Base-by-base conservation (phyloP, 2,113 vertebrate genomes). In the Gallinago jamesoni region DNA sequence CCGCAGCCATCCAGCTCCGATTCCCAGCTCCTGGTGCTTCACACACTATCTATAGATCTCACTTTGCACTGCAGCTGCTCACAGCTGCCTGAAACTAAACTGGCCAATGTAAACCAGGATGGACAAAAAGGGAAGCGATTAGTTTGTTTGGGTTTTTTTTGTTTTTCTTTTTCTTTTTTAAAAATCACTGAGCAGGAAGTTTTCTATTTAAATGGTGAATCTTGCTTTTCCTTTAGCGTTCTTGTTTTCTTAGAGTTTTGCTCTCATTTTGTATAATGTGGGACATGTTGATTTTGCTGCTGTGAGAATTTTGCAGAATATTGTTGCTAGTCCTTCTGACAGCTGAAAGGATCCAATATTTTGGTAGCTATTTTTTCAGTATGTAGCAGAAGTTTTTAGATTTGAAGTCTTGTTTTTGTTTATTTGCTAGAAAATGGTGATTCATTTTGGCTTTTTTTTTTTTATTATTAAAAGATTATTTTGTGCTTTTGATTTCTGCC, bases 261-360 rank as follows among this genome's bases (percentile, higher is more conserved):
- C 53, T 57, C 45, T 35, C 7, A 1, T 28, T 56, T 62, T 28
- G 27, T 2, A 0, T 18, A 12, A 9, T 43, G 27, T 1, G 18
- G 56, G 30, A 20, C 16, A 6, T 0, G 3, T 7, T 41, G 2
- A n/a, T 53, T 77, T 73, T 52, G 50, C 25, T 25, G 30, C 41
- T 56, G 56, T 17, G 3, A 9, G 8, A 5, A 7, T 25, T 52
- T 23, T 5, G 9, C 68, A 9, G 83, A 24, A 11, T 13, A 27
- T 25, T 59, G 11, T 15, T 52, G 37, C 35, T 50, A 16, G 50
- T 50, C 19, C 64, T n/a, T n/a, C 48, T 43, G 72, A 4, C 31
- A n/a, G 7, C 48, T 8, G 77, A 37, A 52, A 47, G 1, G 17
- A 67, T 10, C 22, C 59, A 7, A 4, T 52, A 22, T 12, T 52